A percentile compares a stretch with the other conserved stretches of the same genome.
These are phyloP conservation scores for Caenorhabditis panamensis DNA, from an alignment of 2,888 invertebrate species.

Conservation along the genomic window DNA sequence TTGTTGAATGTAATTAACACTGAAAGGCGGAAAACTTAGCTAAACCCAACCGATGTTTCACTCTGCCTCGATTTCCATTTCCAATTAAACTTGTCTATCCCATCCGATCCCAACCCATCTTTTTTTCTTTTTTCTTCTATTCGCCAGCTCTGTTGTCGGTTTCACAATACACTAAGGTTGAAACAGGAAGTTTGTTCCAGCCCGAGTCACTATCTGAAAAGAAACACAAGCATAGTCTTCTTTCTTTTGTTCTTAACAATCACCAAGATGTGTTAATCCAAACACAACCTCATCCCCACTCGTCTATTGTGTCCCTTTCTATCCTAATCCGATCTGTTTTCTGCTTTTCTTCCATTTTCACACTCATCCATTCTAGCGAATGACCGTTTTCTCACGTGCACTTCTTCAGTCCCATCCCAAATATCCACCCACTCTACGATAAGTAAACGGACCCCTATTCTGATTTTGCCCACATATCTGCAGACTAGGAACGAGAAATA, in stretches of 20 bases:
- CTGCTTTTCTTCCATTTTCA: conserved; percentile 8
- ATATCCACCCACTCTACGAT: not conserved
- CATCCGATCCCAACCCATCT: not conserved
- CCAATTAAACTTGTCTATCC: conserved; percentile 29
- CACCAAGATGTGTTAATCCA: conserved; percentile 23
- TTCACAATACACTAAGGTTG: not conserved
- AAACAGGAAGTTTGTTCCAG: conserved; percentile 8
- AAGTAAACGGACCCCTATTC: not conserved
- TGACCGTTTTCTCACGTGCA: conserved; percentile 15
- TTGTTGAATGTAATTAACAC: too few relatives aligned
- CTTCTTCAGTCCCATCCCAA: too few relatives aligned
- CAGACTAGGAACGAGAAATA: conserved; percentile 32
- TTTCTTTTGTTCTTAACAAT: not conserved
- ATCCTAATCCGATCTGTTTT: conserved; percentile 12
- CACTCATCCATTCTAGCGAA: conserved; percentile 15
- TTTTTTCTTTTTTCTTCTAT: not conserved
- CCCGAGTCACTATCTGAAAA: not conserved
- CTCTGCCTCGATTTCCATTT: conserved; percentile 2
- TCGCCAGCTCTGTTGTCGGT: not conserved
- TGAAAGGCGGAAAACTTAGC: too few relatives aligned
- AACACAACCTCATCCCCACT: conserved; percentile 17
- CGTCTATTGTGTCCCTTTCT: not conserved
- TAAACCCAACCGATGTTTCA: not conserved
- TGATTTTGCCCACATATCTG: conserved; percentile 22
- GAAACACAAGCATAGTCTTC: not conserved